phyloP scores from a whole-genome alignment of 2,113 vertebrate genomes.

The Bos javanicus region DNA sequence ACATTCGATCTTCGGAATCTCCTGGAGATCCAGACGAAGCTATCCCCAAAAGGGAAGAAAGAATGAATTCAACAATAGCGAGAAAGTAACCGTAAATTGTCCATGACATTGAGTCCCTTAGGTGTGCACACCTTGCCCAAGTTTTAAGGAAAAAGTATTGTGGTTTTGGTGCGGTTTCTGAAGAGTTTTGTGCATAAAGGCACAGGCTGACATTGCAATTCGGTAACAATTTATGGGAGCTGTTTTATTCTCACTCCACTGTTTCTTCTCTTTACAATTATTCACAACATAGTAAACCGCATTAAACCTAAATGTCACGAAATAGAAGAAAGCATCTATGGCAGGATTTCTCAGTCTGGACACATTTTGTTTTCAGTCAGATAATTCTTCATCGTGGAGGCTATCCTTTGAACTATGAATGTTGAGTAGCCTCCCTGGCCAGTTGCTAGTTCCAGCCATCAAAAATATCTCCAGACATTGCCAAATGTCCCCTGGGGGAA shows the following conservation, averaged over 20 bases:
- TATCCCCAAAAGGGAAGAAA: background rate
- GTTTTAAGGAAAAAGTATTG: background rate
- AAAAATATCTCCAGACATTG: background rate
- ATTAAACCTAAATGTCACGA: background rate
- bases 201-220: background rate
- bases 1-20: background rate
- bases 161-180: background rate
- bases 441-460: background rate
- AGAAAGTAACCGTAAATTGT: accelerated
- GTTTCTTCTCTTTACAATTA: background rate
- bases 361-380: background rate
- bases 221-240: background rate
- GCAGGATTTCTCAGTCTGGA: background rate
- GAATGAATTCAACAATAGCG: background rate
- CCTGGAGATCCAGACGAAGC: background rate
- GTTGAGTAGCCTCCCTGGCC: background rate
- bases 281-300: background rate
- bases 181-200: background rate
- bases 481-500: background rate
- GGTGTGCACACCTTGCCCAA: background rate
- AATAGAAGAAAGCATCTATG: background rate
- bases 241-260: background rate
- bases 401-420: background rate
- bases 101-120: background rate
- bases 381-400: background rate